Conservation (phyloP, 2,888 invertebrate genomes). For the Entomobrya multifasciata region DNA sequence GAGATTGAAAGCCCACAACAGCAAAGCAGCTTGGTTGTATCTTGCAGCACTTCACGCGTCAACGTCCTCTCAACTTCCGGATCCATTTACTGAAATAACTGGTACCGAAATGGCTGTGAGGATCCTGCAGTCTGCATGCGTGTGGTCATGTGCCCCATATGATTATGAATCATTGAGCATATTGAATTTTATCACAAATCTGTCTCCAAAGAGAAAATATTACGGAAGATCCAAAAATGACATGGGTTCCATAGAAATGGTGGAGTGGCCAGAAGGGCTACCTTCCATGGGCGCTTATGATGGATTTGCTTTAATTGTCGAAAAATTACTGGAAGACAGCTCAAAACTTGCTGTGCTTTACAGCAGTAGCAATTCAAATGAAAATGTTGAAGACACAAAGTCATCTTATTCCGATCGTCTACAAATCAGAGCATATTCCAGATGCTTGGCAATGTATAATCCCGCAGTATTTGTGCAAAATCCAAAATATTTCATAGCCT, state of each 20-base stretch:
- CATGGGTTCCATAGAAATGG: constrained; percentile 4
- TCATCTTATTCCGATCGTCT: background rate
- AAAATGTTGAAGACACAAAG: too few relatives aligned
- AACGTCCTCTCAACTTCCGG: constrained; percentile 61
- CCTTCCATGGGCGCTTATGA: constrained; percentile 51
- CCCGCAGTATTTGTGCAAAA: background rate
- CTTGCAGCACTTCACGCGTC: constrained; percentile 72
- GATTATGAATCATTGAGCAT: constrained; percentile 48
- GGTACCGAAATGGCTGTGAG: constrained; percentile 68
- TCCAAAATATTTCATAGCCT: background rate
- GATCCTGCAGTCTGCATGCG: constrained; percentile 68
- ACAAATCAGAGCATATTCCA: constrained; percentile 3
- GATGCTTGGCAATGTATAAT: constrained; percentile 23
- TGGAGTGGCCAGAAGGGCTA: constrained; percentile 31
- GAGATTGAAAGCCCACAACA: constrained; percentile 47
- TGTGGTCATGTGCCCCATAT: constrained; percentile 69
- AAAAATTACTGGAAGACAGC: constrained; percentile 52
- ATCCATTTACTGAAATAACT: constrained; percentile 68
- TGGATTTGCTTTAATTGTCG: constrained; percentile 57
- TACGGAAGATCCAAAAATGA: background rate
- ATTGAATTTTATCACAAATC: constrained; percentile 25
- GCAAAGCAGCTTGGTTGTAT: constrained; percentile 64
- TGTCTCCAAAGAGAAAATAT: constrained; percentile 48
- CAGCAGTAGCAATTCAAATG: too few relatives aligned
- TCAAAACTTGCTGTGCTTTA: background rate